Evolutionary conservation across 2,888 invertebrate genomes (phyloP).

Genomic region (Mycalesis mineus): DNA sequence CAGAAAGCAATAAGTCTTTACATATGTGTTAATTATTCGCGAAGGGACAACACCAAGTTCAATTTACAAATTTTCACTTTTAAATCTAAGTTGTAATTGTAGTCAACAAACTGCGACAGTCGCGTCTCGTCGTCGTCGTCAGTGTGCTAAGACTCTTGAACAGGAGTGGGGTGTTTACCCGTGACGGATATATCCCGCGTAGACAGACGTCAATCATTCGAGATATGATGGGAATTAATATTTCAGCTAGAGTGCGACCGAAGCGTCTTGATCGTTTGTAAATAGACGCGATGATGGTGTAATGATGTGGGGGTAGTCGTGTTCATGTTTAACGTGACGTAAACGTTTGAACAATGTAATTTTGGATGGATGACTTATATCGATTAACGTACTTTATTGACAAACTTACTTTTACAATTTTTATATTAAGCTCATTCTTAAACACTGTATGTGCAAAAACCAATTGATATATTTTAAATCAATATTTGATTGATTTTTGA

Average conservation of each 20-base stretch:
- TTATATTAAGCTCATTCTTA: no score
- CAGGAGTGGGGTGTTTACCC: constrained; percentile 55
- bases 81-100: no score
- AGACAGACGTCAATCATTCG: constrained; percentile 73
- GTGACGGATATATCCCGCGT: constrained; percentile 75
- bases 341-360: neutral
- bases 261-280: constrained; percentile 42
- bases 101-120: neutral
- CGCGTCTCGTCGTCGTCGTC: neutral
- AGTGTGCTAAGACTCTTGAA: neutral
- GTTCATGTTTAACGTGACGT: constrained; percentile 9
- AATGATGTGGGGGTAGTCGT: constrained; percentile 9
- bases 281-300: constrained; percentile 23
- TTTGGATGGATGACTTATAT: no score
- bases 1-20: no score
- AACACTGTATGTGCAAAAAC: no score
- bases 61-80: no score
- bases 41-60: no score
- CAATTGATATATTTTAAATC: no score
- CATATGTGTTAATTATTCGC: no score
- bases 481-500: no score
- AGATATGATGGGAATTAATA: constrained; percentile 74
- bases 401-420: no score
- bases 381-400: no score
- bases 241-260: constrained; percentile 49